These are phyloP conservation scores for Zeus faber DNA, from an alignment of 2,113 vertebrate genomes.

Conservation along the genomic window DNA sequence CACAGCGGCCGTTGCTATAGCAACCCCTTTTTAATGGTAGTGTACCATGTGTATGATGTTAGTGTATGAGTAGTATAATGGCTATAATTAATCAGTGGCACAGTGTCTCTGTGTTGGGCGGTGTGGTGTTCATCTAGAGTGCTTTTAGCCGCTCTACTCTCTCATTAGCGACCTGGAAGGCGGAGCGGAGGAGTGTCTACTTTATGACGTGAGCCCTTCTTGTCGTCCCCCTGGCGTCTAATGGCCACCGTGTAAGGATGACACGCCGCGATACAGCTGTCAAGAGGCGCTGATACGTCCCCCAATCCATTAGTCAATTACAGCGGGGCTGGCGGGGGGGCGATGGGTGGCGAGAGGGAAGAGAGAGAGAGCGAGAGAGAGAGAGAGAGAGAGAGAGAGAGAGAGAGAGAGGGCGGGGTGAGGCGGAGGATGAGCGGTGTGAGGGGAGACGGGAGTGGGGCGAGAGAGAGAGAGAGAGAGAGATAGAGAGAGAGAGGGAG, in stretches of 20 bases:
- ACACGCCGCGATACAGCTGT: constrained; percentile 32
- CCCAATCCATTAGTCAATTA: constrained; percentile 49
- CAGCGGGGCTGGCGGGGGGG: constrained; percentile 10
- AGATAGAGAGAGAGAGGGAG: no score
- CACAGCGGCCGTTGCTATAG: no score
- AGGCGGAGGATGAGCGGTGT: not conserved
- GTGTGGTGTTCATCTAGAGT: constrained; percentile 32
- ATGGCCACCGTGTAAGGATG: constrained; percentile 13
- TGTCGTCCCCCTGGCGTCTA: constrained; percentile 49
- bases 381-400: not conserved
- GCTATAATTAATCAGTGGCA: constrained; percentile 56
- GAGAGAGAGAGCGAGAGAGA: no score
- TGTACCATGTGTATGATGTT: constrained; percentile 21
- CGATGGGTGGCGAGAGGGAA: not conserved
- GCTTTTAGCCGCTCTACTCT: constrained; percentile 35
- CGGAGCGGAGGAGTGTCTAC: constrained; percentile 22
- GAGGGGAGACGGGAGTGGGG: no score
- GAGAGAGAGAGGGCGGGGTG: not conserved
- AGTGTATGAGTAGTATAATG: constrained; percentile 56
- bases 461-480: no score
- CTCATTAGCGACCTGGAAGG: constrained; percentile 50
- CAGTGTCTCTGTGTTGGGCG: constrained; percentile 34
- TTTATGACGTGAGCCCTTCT: constrained; percentile 40
- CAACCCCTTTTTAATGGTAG: no score
- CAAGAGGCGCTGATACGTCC: constrained; percentile 31